These are phyloP conservation scores for Mastomys coucha DNA, from an alignment of 2,113 vertebrate genomes.

Conservation along the genomic window DNA sequence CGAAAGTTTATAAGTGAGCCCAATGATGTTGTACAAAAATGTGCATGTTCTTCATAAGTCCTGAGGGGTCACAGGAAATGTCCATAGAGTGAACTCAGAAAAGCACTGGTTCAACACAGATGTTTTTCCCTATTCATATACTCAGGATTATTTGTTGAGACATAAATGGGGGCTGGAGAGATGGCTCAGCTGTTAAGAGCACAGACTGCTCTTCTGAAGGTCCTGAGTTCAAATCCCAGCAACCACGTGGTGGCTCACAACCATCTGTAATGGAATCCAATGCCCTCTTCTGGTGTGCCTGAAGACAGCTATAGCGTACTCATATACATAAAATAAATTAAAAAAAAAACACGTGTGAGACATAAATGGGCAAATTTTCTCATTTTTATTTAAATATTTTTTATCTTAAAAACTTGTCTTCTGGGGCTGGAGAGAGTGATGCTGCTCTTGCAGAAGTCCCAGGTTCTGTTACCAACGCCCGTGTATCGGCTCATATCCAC, in stretches of 20 bases:
- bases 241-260: no score
- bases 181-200: no score
- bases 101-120: not conserved
- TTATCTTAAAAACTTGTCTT: not conserved
- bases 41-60: not conserved
- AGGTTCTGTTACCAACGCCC: not conserved
- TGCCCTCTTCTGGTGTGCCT: no score
- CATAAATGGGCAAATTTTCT: not conserved
- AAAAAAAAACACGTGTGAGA: not conserved
- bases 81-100: not conserved
- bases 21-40: not conserved
- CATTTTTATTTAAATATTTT: constrained; percentile 31
- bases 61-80: not conserved
- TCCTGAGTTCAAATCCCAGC: no score
- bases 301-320: no score
- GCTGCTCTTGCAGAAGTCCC: not conserved
- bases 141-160: constrained; percentile 31
- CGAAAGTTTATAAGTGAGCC: constrained; percentile 15
- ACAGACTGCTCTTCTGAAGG: no score
- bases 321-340: no score
- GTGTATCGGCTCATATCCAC: fast-evolving
- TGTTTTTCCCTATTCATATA: not conserved
- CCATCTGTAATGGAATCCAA: no score
- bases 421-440: not conserved
- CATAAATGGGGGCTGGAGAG: not conserved